Base-by-base conservation (phyloP, 2,797 vertebrate species). In the Caiman crocodilus region DNA sequence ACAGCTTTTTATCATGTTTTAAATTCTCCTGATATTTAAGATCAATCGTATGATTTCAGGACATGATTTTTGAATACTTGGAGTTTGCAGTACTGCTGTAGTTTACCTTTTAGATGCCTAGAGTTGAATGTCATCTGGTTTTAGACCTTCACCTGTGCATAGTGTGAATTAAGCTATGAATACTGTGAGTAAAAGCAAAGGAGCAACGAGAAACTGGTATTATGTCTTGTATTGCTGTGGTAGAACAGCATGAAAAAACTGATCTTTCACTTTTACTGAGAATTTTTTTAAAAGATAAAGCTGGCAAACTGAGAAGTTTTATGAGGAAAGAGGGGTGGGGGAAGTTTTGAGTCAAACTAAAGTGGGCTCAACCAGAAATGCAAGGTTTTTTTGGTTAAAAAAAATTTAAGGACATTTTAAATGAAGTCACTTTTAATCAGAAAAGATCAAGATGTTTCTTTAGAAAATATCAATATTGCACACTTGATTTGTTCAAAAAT, bases 401-500 rank as follows among this genome's bases (percentile, higher is more conserved):
- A 50, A 50, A 10, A 3, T 11, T 50, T 50, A 50, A 50, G 42
- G 42, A 50, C 42, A 50, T 50, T 42, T 50, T 50, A 50, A 50
- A 50, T 50, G 3, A 50, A 50, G 42, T 10, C 42, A 50, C 42
- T 50, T 50, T 50, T 50, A 50, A 50, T 50, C 42, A 50, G 9
- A 50, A 59, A 65, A 76, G 50, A 2, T 15, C 1, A n/a, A 76
- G 95, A 92, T 89, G 73, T 93, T 92, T 92, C 94, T 96, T 96
- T 94, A 89, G 91, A 93, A 95, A 82, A 11, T 76, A 81, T 90
- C 10, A 50, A 95, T 96, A 94, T 95, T 65, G 91, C 87, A 91
- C 76, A 25, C 91, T 91, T 85, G 92, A 84, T 94, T 95, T 95
- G 87, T 78, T 82, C 79, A 91, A 80, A 92, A 95, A 93, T 95